Conservation (phyloP, 1,140 invertebrate genomes). For the Leguminivora glycinivorella region DNA sequence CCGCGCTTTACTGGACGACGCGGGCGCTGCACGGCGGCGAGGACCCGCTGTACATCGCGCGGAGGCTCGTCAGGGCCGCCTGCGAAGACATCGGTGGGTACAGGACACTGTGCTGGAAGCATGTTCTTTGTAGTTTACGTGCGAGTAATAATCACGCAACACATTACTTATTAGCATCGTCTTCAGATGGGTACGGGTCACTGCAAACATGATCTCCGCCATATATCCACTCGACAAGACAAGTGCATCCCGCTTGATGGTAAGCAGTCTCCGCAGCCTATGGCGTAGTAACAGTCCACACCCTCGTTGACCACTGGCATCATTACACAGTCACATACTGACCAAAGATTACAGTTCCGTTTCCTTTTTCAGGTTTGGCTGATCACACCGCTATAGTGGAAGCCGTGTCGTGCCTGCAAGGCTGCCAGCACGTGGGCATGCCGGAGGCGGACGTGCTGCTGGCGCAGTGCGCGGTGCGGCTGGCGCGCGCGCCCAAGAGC, state of each 20-base stretch:
- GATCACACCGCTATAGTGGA: conserved; percentile 79
- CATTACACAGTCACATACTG: conserved; percentile 19
- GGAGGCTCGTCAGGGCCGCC: conserved; percentile 87
- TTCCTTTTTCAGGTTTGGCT: conserved; percentile 73
- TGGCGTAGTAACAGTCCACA: no score
- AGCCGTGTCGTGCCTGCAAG: conserved; percentile 87
- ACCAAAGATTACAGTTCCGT: not conserved
- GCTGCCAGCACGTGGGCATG: conserved; percentile 90
- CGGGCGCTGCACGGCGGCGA: conserved; percentile 90
- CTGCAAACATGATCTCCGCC: no score
- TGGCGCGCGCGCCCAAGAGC: conserved; percentile 89
- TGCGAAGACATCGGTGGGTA: conserved; percentile 84
- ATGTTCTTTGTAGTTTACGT: no score
- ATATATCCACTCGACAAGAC: no score
- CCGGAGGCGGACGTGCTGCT: conserved; percentile 89
- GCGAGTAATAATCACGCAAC: no score
- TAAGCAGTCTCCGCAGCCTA: no score
- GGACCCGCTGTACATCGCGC: conserved; percentile 89
- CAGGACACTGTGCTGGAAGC: not conserved
- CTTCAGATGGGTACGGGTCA: no score
- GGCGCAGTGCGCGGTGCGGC: conserved; percentile 87
- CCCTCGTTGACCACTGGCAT: no score
- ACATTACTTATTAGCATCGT: no score
- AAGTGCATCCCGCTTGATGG: no score
- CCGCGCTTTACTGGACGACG: conserved; percentile 90